phyloP scores from a whole-genome alignment of 2,797 vertebrate species.

The Myiothlypis chrysogaster region DNA sequence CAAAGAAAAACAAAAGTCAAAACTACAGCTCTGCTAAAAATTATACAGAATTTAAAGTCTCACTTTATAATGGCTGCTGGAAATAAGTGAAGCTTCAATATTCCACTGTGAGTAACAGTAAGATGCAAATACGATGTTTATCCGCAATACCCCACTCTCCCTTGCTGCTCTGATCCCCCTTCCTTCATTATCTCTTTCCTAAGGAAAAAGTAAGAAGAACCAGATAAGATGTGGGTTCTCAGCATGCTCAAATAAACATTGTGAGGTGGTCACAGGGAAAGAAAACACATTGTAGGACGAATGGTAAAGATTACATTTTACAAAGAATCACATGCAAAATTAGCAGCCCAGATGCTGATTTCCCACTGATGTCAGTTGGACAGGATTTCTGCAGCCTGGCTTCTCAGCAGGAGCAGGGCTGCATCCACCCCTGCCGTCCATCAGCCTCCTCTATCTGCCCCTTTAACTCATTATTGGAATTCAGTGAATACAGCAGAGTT shows the following conservation, averaged over 20 bases:
- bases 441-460: neutral
- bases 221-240: constrained; percentile 65
- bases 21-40: neutral
- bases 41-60: constrained; percentile 1
- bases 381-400: neutral
- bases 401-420: neutral
- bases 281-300: constrained; percentile 15
- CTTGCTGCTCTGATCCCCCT: neutral
- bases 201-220: constrained; percentile 55
- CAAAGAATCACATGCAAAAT: neutral
- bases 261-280: constrained; percentile 14
- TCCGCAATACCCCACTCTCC: neutral
- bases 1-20: neutral
- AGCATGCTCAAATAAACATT: constrained; percentile 48
- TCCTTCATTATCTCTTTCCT: constrained; percentile 41
- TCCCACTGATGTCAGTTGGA: neutral
- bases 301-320: neutral
- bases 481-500: neutral
- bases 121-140: constrained; percentile 33
- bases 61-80: neutral
- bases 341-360: neutral
- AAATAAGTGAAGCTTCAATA: neutral
- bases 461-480: neutral
- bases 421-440: neutral
- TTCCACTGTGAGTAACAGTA: constrained; percentile 18